Evolutionary conservation across 2,797 vertebrate species (phyloP).

Genomic region (Monodelphis domestica): DNA sequence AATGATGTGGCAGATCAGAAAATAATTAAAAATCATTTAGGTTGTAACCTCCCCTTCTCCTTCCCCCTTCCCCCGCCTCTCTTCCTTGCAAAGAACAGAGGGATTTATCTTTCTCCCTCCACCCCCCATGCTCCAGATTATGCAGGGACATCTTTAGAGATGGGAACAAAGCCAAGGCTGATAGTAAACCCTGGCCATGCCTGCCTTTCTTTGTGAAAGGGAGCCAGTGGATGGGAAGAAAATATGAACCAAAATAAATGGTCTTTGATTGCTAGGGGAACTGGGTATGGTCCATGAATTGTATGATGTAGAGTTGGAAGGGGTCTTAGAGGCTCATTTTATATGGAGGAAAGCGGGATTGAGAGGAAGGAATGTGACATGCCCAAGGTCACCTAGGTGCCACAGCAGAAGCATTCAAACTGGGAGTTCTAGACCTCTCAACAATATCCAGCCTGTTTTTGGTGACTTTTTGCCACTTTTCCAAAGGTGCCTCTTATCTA

Average conservation of each 20-base stretch:
- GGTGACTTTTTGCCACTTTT: background rate
- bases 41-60: slow-evolving; percentile 73
- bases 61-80: background rate
- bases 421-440: background rate
- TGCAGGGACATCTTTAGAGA: slow-evolving; percentile 12
- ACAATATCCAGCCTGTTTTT: background rate
- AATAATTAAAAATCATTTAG: slow-evolving; percentile 86
- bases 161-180: slow-evolving; percentile 47
- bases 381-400: too few relatives aligned
- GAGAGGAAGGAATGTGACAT: background rate
- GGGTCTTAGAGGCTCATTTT: background rate
- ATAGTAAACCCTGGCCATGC: background rate
- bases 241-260: background rate
- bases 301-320: background rate
- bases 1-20: slow-evolving; percentile 85
- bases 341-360: background rate
- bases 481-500: background rate
- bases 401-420: background rate
- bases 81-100: slow-evolving; percentile 22
- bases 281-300: background rate
- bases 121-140: slow-evolving; percentile 5
- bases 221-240: background rate
- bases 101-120: slow-evolving; percentile 58
- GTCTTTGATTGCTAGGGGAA: background rate
- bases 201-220: background rate